Base-by-base conservation (phyloP, 2,797 vertebrate species). In the Tangara arthus region DNA sequence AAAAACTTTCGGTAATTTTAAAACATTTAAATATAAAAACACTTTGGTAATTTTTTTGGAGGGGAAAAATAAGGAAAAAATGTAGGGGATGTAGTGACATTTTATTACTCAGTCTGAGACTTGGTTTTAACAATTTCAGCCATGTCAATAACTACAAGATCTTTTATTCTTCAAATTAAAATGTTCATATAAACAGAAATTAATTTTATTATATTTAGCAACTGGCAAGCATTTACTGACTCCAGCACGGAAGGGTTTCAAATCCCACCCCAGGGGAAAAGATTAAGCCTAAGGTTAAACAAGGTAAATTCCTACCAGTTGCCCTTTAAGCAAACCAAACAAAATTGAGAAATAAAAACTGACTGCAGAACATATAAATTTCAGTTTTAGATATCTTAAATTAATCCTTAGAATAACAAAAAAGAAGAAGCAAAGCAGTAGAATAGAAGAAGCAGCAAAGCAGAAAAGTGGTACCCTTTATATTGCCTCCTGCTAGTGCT, bases 241-340 rank as follows among this genome's bases (percentile, higher is more conserved):
- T 86, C 89, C 88, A 91, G 41, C 42, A 89, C 26, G 90, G 55
- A 71, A 94, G 11, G 12, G 8, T 75, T 96, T 93, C 35, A 57
- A 85, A 77, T 90, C 63, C 23, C 64, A 91, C 7, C 30, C 20
- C 5, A 95, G 41, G 77, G 86, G 35, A 90, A 95, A 15, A 91
- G n/a, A 94, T 87, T 92, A 94, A 96, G 80, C 63, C n/a, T 55
- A 39, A 61, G 37, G 75, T 94, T 89, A 87, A 95, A 64, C 9
- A 89, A 86, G 85, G 44, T 82, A 56, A 89, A 93, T 94, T 96
- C 66, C 71, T 94, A 72, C 73, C 78, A 94, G 85, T 82, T 93
- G 9, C 80, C 89, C 87, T 69, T 90, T 66, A 91, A 89, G 42
- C 32, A 61, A 97, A 96, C 47, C 39, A 12, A 83, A 87, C 34